A percentile compares a stretch with the other conserved stretches of the same genome.
Conservation (phyloP, 2,888 invertebrate species). For the Ochlodes sylvanus region DNA sequence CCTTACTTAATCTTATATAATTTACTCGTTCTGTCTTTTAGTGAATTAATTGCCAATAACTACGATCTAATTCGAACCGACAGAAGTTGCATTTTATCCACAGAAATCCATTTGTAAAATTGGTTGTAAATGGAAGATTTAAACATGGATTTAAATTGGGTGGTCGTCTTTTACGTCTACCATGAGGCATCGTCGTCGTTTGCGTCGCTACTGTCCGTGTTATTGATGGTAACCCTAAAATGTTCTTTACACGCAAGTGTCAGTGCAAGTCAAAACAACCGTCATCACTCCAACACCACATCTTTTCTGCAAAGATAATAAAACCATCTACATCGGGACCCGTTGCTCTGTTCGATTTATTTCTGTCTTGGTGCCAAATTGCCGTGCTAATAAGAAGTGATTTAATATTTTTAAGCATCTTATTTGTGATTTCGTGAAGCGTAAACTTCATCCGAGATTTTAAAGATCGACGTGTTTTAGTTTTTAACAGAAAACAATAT, state of each 20-base stretch:
- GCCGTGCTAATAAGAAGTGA: constrained; percentile 65
- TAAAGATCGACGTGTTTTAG: constrained; percentile 21
- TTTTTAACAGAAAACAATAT: not conserved
- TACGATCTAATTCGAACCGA: too few relatives aligned
- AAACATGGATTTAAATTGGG: not conserved
- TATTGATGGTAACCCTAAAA: constrained; percentile 22
- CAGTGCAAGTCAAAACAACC: constrained; percentile 80
- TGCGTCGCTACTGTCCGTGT: not conserved
- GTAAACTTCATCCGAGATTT: constrained; percentile 10
- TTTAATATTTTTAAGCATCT: constrained; percentile 49
- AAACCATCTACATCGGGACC: constrained; percentile 48
- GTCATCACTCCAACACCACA: constrained; percentile 70
- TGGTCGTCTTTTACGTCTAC: not conserved
- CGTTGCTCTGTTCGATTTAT: constrained; percentile 54
- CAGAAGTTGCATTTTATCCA: too few relatives aligned
- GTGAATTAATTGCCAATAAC: too few relatives aligned
- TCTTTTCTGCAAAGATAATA: constrained; percentile 47
- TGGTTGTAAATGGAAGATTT: not conserved
- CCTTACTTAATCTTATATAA: too few relatives aligned
- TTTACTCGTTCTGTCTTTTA: too few relatives aligned
- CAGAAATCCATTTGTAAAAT: not conserved
- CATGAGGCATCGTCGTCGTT: not conserved
- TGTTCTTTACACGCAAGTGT: constrained; percentile 65
- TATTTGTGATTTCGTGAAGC: constrained; percentile 29
- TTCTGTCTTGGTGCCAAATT: constrained; percentile 61